These are phyloP conservation scores for Bufo bufo DNA, from an alignment of 2,113 vertebrate species.

Conservation along the genomic window DNA sequence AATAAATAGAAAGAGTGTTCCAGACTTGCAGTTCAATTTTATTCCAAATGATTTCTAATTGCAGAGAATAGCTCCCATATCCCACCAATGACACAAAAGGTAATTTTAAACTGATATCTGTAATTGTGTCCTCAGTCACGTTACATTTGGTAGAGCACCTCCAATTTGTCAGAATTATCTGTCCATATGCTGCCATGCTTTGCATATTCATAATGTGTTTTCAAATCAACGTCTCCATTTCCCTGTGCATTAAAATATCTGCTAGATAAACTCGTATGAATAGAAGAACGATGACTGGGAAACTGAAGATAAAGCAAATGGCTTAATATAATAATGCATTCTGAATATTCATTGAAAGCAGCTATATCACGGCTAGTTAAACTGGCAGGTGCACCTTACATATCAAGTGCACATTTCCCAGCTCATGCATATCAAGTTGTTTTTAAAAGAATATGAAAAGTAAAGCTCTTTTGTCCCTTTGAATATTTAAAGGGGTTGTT, in stretches of 20 bases:
- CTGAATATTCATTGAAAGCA: slow-evolving; percentile 27
- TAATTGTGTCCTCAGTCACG: slow-evolving; percentile 45
- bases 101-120: slow-evolving; percentile 43
- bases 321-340: background rate
- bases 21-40: background rate
- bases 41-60: slow-evolving; percentile 38
- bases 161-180: slow-evolving; percentile 48
- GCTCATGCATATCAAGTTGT: background rate
- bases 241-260: slow-evolving; percentile 17
- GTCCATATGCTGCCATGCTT: slow-evolving; percentile 26
- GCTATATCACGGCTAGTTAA: background rate
- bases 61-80: slow-evolving; percentile 23
- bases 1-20: background rate
- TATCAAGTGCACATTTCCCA: background rate
- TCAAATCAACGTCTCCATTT: slow-evolving; percentile 21
- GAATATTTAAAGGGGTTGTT: background rate
- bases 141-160: slow-evolving; percentile 18
- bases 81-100: slow-evolving; percentile 8
- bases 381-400: background rate
- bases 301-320: slow-evolving; percentile 10
- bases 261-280: background rate
- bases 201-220: slow-evolving; percentile 41
- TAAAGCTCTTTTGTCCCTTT: background rate
- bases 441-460: background rate
- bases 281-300: slow-evolving; percentile 17